Evolutionary conservation across 2,797 vertebrate species (phyloP).

Genomic region (Botia almorhae): DNA sequence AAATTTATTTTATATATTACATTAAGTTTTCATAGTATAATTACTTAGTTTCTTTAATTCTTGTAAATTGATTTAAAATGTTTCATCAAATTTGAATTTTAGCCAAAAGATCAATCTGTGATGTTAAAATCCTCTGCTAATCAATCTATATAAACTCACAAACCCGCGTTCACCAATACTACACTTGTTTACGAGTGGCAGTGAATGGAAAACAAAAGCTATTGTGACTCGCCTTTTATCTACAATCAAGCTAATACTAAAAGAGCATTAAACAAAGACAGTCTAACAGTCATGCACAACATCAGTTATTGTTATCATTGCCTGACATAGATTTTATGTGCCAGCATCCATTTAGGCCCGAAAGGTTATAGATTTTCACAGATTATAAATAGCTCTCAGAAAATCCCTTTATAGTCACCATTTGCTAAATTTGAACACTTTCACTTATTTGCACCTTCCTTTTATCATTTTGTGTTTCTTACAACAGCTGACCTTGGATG

Average conservation of each 20-base stretch:
- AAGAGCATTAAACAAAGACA: background rate
- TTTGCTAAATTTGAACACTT: conserved; percentile 36
- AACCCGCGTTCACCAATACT: background rate
- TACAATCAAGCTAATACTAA: background rate
- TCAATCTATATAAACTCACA: no score
- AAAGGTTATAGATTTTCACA: conserved; percentile 70
- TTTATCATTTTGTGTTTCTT: conserved; percentile 54
- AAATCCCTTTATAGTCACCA: conserved; percentile 59
- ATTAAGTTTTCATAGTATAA: background rate
- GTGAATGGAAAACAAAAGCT: background rate
- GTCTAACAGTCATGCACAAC: background rate
- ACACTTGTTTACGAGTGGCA: background rate
- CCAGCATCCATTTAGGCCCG: conserved; percentile 38
- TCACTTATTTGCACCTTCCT: conserved; percentile 60
- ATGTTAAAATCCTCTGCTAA: no score
- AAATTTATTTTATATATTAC: background rate
- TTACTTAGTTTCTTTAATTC: no score
- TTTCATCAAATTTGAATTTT: background rate
- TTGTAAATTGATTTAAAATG: background rate
- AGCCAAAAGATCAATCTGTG: background rate
- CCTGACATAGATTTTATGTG: background rate
- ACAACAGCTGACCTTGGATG: conserved; percentile 68
- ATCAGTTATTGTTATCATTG: background rate
- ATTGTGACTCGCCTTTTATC: background rate
- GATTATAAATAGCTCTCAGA: conserved; percentile 65